Evolutionary conservation across 2,797 vertebrate genomes (phyloP).

Genomic region (Tapera naevia): DNA sequence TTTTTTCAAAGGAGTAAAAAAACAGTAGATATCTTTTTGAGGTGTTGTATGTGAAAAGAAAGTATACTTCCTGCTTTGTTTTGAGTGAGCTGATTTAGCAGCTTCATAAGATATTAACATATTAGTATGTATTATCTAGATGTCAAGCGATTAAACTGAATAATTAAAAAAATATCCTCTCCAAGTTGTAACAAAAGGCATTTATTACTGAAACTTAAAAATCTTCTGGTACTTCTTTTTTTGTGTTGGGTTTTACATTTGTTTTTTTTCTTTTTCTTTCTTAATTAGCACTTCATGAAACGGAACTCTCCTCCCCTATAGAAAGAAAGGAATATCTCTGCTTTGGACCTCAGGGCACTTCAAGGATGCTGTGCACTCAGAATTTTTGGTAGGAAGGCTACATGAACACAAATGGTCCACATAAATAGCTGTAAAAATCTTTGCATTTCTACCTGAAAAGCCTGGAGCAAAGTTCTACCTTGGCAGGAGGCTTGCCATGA

Average conservation of each 20-base stretch:
- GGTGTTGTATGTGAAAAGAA: not conserved
- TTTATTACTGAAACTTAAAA: not conserved
- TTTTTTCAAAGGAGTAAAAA: not conserved
- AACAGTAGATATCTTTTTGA: not conserved
- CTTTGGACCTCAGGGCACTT: not conserved
- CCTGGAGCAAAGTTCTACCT: not conserved
- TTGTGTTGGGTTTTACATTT: fast-evolving
- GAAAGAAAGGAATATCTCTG: not conserved
- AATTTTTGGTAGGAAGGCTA: not conserved
- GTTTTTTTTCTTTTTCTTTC: fast-evolving
- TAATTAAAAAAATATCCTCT: not conserved
- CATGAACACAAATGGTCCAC: not conserved
- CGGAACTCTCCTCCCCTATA: not conserved
- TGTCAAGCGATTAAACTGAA: not conserved
- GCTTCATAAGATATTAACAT: not conserved
- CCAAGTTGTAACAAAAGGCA: not conserved
- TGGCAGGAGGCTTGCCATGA: not conserved
- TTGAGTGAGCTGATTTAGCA: not conserved
- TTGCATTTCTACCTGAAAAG: not conserved
- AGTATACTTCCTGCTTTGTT: not conserved
- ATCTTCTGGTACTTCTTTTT: not conserved
- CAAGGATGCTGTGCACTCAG: not conserved
- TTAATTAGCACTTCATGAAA: not conserved
- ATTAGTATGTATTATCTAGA: not conserved
- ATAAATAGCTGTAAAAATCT: not conserved